Percentiles rank a stretch among this genome's conserved stretches.
Evolutionary conservation across 2,888 invertebrate genomes (phyloP).

Genomic region (Morpho deidamia): DNA sequence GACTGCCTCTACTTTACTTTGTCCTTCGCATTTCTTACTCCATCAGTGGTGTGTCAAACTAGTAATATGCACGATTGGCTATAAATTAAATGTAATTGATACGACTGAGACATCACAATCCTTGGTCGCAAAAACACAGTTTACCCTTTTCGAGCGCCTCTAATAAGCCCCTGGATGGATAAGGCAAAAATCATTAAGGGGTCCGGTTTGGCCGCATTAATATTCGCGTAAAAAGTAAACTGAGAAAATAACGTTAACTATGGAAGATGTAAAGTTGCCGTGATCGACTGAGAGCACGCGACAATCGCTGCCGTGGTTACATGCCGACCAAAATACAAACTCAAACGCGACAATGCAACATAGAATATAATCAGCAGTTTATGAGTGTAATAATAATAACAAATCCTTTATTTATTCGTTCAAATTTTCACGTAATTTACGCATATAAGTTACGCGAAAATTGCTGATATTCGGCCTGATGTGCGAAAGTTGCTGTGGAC

Average conservation of each 20-base stretch:
- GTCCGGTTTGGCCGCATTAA: constrained; percentile 25
- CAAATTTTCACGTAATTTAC: too few species aligned
- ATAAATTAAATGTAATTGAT: constrained; percentile 29
- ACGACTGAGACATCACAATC: constrained; percentile 27
- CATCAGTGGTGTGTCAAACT: constrained; percentile 17
- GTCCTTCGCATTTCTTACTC: too few species aligned
- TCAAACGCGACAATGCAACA: neutral
- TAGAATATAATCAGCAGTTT: too few species aligned
- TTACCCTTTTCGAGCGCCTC: constrained; percentile 23
- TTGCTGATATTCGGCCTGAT: too few species aligned
- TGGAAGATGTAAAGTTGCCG: constrained; percentile 22
- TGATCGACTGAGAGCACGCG: constrained; percentile 37
- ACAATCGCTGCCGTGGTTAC: constrained; percentile 25
- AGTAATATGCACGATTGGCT: constrained; percentile 21
- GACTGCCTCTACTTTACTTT: too few species aligned
- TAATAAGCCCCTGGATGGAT: constrained; percentile 25
- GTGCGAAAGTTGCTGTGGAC: too few species aligned
- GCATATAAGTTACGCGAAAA: too few species aligned
- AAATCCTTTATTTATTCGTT: too few species aligned
- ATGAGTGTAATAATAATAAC: too few species aligned
- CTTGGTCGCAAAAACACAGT: constrained; percentile 17
- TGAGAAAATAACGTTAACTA: constrained; percentile 17
- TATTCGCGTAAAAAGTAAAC: constrained; percentile 25
- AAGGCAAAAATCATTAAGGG: constrained; percentile 29
- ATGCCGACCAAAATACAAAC: constrained; percentile 8